Conservation (phyloP, 2,113 vertebrate genomes). For the Megaceryle torquata region DNA sequence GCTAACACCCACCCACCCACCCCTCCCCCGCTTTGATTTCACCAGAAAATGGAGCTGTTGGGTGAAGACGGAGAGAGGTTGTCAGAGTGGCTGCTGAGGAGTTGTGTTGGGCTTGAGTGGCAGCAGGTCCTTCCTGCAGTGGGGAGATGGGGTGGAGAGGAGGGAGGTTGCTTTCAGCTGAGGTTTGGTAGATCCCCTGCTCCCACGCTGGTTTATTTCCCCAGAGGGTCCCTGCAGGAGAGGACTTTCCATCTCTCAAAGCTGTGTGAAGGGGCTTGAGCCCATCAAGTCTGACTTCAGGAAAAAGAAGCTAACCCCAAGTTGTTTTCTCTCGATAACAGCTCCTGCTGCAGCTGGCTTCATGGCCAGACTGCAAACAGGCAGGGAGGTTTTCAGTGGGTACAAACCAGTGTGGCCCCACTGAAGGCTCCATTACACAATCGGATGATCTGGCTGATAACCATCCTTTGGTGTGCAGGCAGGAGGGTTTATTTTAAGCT, state of each 20-base stretch:
- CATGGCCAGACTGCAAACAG: background rate
- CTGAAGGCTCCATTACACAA: background rate
- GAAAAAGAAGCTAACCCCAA: background rate
- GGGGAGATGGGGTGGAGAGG: background rate
- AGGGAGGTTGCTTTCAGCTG: rapidly evolving
- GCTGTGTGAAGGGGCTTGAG: background rate
- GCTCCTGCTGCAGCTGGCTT: background rate
- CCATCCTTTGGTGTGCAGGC: background rate
- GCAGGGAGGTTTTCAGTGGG: background rate
- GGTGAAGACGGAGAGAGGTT: background rate
- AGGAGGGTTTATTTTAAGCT: background rate
- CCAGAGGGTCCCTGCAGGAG: background rate
- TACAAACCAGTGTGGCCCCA: background rate
- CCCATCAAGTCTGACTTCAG: background rate
- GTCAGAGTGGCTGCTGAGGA: background rate
- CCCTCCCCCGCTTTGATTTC: background rate
- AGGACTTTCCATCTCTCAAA: background rate
- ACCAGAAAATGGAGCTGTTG: background rate
- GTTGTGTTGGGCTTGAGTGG: background rate
- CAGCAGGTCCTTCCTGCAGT: background rate
- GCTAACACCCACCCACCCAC: background rate
- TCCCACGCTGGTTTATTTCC: background rate
- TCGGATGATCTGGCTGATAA: background rate
- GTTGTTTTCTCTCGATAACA: background rate
- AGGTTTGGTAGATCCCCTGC: background rate